These are phyloP conservation scores for Acanthornis magna DNA, from an alignment of 2,797 vertebrate genomes.

Conservation along the genomic window DNA sequence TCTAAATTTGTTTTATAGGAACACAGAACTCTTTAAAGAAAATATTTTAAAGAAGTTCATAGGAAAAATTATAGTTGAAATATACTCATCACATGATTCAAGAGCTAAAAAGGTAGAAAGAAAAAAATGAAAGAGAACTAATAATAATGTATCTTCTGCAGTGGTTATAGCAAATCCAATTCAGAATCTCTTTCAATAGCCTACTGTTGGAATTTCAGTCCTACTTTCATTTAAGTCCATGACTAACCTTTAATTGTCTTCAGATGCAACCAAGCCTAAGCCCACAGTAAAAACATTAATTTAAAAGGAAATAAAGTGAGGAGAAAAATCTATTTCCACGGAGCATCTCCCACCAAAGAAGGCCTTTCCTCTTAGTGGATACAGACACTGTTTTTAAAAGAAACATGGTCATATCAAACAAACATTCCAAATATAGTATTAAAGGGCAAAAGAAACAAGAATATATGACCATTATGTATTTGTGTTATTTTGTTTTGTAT, in stretches of 20 bases:
- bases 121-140: not conserved
- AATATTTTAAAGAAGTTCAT: not conserved
- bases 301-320: not conserved
- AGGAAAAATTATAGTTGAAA: not conserved
- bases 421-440: not conserved
- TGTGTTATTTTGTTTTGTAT: not conserved
- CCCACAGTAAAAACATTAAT: not conserved
- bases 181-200: not conserved
- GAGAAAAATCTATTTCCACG: conserved; percentile 12
- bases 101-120: not conserved
- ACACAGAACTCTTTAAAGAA: not conserved
- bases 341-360: not conserved
- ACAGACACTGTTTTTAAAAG: not conserved
- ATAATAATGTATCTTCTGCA: not conserved
- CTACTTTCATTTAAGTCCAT: not conserved
- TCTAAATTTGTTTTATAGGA: not conserved
- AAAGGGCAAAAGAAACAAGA: not conserved
- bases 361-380: not conserved
- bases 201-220: not conserved
- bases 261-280: not conserved
- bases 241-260: not conserved
- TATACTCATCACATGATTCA: not conserved
- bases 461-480: not conserved
- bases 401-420: not conserved
- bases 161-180: not conserved